These are phyloP conservation scores for Prunella fulvescens DNA, from an alignment of 2,113 vertebrate species.

Conservation along the genomic window DNA sequence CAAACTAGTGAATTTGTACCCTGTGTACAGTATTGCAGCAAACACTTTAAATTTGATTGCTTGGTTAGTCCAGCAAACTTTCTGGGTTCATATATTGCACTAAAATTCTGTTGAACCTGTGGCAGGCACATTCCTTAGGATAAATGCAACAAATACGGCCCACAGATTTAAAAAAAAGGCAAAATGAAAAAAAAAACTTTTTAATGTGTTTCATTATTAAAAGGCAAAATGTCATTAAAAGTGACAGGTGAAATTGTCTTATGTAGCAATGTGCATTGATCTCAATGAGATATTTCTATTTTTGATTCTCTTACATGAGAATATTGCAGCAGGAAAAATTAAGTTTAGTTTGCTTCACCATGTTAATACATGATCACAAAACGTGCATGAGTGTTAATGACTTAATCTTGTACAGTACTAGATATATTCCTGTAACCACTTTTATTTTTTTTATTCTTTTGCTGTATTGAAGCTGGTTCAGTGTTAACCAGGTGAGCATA, in stretches of 20 bases:
- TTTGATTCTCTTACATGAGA: conserved; percentile 99
- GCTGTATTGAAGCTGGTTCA: conserved; percentile 85
- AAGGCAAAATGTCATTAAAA: conserved; percentile 88
- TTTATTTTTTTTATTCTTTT: conserved; percentile 78
- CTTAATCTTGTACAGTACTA: conserved; percentile 92
- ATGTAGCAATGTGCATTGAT: conserved; percentile 99
- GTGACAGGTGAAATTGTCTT: conserved; percentile 96
- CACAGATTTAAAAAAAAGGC: conserved; percentile 65
- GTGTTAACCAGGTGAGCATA: conserved; percentile 82
- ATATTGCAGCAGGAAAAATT: conserved; percentile 93
- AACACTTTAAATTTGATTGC: conserved; percentile 78
- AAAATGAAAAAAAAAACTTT: conserved; percentile 64
- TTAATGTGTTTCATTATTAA: conserved; percentile 87
- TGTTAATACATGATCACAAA: conserved; percentile 98
- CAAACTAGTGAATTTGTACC: conserved; percentile 69
- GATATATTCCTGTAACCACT: conserved; percentile 91
- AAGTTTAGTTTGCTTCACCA: conserved; percentile 92
- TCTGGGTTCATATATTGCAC: conserved; percentile 95
- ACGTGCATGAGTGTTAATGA: conserved; percentile 94
- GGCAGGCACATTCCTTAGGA: conserved; percentile 94
- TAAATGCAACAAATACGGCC: conserved; percentile 92
- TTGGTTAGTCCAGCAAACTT: conserved; percentile 85
- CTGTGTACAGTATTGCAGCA: conserved; percentile 77
- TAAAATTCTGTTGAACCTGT: conserved; percentile 94
- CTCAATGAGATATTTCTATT: conserved; percentile 99